These are phyloP conservation scores for Bombus confusus DNA, from an alignment of 1,140 invertebrate genomes.

Conservation along the genomic window DNA sequence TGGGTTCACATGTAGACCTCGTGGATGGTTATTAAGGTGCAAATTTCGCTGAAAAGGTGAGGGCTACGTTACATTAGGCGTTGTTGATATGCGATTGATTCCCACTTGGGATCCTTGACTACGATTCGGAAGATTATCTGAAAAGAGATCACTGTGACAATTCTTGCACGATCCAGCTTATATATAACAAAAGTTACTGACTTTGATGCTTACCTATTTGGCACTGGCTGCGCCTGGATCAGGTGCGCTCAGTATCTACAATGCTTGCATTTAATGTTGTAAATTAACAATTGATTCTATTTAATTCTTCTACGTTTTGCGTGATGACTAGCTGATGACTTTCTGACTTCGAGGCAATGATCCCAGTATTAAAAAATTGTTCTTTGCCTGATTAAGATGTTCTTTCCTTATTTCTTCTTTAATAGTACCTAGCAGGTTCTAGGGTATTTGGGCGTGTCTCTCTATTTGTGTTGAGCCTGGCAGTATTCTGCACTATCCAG, in stretches of 20 bases:
- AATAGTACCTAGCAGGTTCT: conserved; percentile 67
- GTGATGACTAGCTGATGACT: conserved; percentile 80
- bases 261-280: conserved; percentile 75
- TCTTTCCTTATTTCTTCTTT: conserved; percentile 55
- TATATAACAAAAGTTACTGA: background rate
- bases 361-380: conserved; percentile 68
- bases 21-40: conserved; percentile 67
- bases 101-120: conserved; percentile 72
- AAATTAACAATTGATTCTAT: conserved; percentile 78
- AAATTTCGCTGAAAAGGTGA: conserved; percentile 72
- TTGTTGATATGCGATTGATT: conserved; percentile 79
- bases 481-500: conserved; percentile 97
- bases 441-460: conserved; percentile 70
- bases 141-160: conserved; percentile 38
- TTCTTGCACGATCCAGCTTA: background rate
- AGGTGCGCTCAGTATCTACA: conserved; percentile 76
- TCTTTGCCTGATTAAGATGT: conserved; percentile 63
- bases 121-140: conserved; percentile 79
- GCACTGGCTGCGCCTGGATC: conserved; percentile 76
- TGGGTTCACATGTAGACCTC: conserved; percentile 78
- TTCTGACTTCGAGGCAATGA: conserved; percentile 68
- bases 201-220: conserved; percentile 76
- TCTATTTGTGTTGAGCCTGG: conserved; percentile 98
- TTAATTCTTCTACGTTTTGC: conserved; percentile 78
- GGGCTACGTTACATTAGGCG: conserved; percentile 80